Evolutionary conservation across 2,888 invertebrate species (phyloP), one percentile per base, ranked within the genome.

Genomic region (Synanthedon myopaeformis): DNA sequence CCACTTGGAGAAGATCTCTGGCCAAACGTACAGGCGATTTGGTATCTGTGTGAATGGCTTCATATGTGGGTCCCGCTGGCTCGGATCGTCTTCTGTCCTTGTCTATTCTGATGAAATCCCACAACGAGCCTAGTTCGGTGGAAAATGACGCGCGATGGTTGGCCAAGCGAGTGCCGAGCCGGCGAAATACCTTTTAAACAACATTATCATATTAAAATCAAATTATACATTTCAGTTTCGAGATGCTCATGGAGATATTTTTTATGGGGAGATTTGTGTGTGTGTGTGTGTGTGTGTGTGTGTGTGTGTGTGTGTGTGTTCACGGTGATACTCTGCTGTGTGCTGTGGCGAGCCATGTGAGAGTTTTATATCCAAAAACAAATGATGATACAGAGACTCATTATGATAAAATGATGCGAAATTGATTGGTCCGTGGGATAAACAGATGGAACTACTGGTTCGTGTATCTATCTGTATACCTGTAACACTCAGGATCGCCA

Each of bases 401-500:
- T 19, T 2, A 19, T 19, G 19, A 19, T 3, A 19, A 19, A n/a
- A n/a, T n/a, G n/a, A n/a, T n/a, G n/a, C n/a, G n/a, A n/a, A n/a
- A n/a, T n/a, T n/a, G n/a, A n/a, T n/a, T 19, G 19, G 19, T 23
- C 23, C 23, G 0, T 23, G 23, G 23, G 23, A 23, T 23, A 23
- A 23, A 23, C 4, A 23, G 23, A 23, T 23, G 4, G 23, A 23
- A 23, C 23, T 23, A 28, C 28, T 8, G 28, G 28, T 28, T 28
- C 35, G 45, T 4, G n/a, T 45, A 6, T 45, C 11, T 14, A 2
- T 13, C 0, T 14, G 8, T n/a, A 2, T 42, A 42, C 85, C 79
- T 86, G 85, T 82, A 74, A 86, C 82, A 89, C 89, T 91, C 91
- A 93, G 90, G 93, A 94, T 65, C 93, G 91, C 94, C 94, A 94